A percentile compares a stretch with the other conserved stretches of the same genome.
phyloP scores from a whole-genome alignment of 2,888 invertebrate species.

The Arrhopalites spinosus region DNA sequence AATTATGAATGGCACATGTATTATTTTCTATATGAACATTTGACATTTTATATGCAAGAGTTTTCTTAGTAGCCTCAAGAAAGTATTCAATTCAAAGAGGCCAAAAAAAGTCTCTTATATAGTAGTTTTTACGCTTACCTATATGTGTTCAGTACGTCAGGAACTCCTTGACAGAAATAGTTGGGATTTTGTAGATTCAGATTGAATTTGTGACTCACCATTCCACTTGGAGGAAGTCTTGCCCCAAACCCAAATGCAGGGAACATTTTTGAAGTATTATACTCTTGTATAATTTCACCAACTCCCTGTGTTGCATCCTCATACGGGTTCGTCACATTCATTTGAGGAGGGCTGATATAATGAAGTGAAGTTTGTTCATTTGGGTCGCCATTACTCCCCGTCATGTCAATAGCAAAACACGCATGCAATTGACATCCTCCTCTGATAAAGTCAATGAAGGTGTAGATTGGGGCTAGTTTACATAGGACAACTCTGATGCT shows the following conservation, averaged over 20 bases:
- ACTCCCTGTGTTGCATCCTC: conserved; percentile 58
- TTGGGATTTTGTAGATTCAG: conserved; percentile 64
- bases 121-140: conserved; percentile 46
- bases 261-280: conserved; percentile 11
- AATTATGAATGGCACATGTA: too few species aligned
- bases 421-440: conserved; percentile 64
- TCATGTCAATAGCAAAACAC: conserved; percentile 61
- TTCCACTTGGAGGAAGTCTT: conserved; percentile 60
- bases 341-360: conserved; percentile 57
- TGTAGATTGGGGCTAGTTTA: conserved; percentile 57
- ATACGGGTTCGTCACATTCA: conserved; percentile 59
- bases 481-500: conserved; percentile 13
- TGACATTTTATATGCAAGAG: too few species aligned
- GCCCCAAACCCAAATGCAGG: conserved; percentile 55
- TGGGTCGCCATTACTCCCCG: conserved; percentile 59
- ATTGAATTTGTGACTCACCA: conserved; percentile 61
- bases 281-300: conserved; percentile 53
- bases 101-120: too few species aligned
- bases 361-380: conserved; percentile 60
- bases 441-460: conserved; percentile 66
- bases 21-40: too few species aligned
- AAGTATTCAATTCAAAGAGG: too few species aligned
- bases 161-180: conserved; percentile 63
- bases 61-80: too few species aligned
- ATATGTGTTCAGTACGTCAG: conserved; percentile 57